Evolutionary conservation across 2,888 invertebrate species (phyloP).

Genomic region (Acleris cristana): DNA sequence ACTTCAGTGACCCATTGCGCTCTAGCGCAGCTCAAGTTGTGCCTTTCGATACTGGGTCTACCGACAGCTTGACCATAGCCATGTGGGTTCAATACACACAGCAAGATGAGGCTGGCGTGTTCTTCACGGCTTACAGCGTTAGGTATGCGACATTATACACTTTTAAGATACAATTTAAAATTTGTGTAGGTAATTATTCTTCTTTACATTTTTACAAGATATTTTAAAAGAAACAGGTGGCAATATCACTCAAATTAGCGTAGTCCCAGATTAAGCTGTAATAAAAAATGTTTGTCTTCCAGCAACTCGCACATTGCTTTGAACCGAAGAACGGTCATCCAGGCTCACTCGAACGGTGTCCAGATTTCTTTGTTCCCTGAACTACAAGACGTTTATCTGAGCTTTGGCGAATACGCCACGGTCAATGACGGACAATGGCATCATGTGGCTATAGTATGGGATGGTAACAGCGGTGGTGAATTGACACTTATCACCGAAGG

Average conservation of each 20-base stretch:
- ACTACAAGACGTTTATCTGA: slow-evolving; percentile 93
- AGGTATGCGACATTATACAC: slow-evolving; percentile 77
- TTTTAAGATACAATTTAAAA: no score
- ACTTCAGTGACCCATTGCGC: slow-evolving; percentile 95
- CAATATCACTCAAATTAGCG: not conserved
- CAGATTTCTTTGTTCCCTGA: slow-evolving; percentile 95
- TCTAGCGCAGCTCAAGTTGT: slow-evolving; percentile 97
- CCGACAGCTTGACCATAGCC: slow-evolving; percentile 93
- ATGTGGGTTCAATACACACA: slow-evolving; percentile 98
- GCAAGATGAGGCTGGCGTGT: slow-evolving; percentile 95
- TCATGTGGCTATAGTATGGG: slow-evolving; percentile 97
- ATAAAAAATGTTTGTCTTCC: slow-evolving; percentile 46
- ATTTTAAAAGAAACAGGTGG: not conserved
- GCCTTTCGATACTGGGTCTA: slow-evolving; percentile 92
- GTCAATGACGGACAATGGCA: slow-evolving; percentile 99
- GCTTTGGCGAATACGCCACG: slow-evolving; percentile 95
- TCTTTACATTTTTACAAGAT: no score
- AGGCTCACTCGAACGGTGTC: slow-evolving; percentile 96
- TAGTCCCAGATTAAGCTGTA: not conserved
- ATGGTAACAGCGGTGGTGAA: slow-evolving; percentile 92
- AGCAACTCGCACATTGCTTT: slow-evolving; percentile 91
- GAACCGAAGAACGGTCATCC: slow-evolving; percentile 91
- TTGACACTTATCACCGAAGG: slow-evolving; percentile 97
- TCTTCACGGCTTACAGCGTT: slow-evolving; percentile 96
- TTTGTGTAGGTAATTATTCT: no score